Percentiles rank a stretch among this genome's conserved stretches.
phyloP scores from a whole-genome alignment of 92 coral and sea anemone genomes.

The Muricea muricata region DNA sequence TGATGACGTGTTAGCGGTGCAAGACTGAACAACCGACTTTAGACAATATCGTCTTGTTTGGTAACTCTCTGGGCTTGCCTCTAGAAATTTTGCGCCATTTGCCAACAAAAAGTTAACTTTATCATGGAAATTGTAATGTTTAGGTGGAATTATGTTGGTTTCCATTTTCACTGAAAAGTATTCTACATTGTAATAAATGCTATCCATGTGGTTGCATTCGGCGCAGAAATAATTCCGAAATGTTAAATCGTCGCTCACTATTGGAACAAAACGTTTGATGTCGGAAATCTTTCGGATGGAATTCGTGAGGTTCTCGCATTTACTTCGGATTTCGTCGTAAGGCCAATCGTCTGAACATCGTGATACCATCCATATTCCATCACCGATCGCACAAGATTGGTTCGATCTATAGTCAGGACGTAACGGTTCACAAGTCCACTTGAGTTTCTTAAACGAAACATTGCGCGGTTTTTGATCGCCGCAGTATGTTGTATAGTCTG shows the following conservation, averaged over 20 bases:
- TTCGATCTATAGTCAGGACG: background rate
- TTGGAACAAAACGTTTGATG: constrained; percentile 16
- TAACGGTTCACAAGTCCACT: constrained; percentile 14
- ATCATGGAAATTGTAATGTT: constrained; percentile 7
- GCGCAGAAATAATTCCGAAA: constrained; percentile 56
- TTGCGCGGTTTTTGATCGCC: constrained; percentile 3
- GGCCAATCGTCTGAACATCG: constrained; percentile 52
- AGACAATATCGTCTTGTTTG: constrained; percentile 35
- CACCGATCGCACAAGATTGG: background rate
- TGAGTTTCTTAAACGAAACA: background rate
- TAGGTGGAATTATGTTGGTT: constrained; percentile 23
- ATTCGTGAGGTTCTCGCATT: constrained; percentile 28
- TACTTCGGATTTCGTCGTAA: constrained; percentile 9
- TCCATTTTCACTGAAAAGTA: constrained; percentile 12
- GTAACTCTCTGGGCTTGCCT: background rate
- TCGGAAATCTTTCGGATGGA: background rate
- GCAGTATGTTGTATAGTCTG: constrained; percentile 36
- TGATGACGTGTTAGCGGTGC: background rate
- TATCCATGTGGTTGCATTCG: constrained; percentile 20
- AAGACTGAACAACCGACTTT: constrained; percentile 1
- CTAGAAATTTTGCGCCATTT: background rate
- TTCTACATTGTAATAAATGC: background rate
- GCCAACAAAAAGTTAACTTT: constrained; percentile 10
- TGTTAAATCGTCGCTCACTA: constrained; percentile 5
- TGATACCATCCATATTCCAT: constrained; percentile 54